These are phyloP conservation scores for Andricus grossulariae DNA, from an alignment of 1,140 invertebrate species.

Conservation along the genomic window DNA sequence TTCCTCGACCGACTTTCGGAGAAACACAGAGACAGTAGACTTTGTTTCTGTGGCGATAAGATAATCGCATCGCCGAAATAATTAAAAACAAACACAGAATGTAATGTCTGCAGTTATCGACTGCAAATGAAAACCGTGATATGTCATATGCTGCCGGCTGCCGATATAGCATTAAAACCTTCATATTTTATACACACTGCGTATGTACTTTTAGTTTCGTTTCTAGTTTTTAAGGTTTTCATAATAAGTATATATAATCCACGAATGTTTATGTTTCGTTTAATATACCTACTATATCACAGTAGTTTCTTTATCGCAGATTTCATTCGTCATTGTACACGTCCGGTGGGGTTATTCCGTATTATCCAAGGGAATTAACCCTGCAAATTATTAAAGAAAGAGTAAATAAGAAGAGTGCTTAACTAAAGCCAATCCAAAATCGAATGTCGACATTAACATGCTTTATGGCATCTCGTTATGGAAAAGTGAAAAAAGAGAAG, in stretches of 20 bases:
- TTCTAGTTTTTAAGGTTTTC: constrained; percentile 15
- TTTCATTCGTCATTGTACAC: not conserved
- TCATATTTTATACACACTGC: constrained; percentile 24
- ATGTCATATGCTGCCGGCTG: constrained; percentile 29
- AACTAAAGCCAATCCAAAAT: not conserved
- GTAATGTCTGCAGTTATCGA: constrained; percentile 28
- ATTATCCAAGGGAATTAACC: constrained; percentile 11
- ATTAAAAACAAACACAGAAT: not conserved
- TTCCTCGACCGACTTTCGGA: not conserved
- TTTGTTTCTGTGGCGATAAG: constrained; percentile 9
- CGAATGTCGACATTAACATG: not conserved
- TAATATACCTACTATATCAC: constrained; percentile 10
- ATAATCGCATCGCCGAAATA: constrained; percentile 16
- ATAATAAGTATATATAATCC: constrained; percentile 18
- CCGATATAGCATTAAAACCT: constrained; percentile 26
- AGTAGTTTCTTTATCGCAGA: constrained; percentile 1
- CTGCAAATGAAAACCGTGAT: constrained; percentile 31
- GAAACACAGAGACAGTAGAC: not conserved
- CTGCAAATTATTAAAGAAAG: constrained; percentile 10
- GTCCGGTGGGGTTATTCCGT: constrained; percentile 36
- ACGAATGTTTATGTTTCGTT: constrained; percentile 23
- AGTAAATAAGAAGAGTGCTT: not conserved
- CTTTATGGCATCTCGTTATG: constrained; percentile 27
- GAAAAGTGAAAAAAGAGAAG: constrained; percentile 3
- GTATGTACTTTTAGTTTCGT: constrained; percentile 32